These are phyloP conservation scores for Copidosoma aretas DNA, from an alignment of 2,888 invertebrate species.

Conservation along the genomic window DNA sequence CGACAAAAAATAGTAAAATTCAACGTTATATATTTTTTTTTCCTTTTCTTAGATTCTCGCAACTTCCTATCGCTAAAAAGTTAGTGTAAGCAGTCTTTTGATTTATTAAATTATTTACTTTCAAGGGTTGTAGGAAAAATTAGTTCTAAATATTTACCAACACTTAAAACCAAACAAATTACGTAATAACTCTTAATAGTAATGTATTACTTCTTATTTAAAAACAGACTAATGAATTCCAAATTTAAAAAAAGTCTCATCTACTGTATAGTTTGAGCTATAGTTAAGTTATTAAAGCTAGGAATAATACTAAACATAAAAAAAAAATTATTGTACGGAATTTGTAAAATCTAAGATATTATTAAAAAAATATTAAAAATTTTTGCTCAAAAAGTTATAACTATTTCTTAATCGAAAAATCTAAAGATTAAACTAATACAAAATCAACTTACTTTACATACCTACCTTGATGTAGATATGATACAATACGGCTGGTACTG, in stretches of 20 bases:
- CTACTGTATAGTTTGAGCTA: not conserved
- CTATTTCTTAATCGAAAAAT: not conserved
- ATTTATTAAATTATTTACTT: too few relatives aligned
- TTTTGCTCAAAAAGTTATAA: not conserved
- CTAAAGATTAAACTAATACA: not conserved
- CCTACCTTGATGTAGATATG: conserved; percentile 27
- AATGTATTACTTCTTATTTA: not conserved
- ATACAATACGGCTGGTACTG: not conserved
- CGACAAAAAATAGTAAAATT: too few relatives aligned
- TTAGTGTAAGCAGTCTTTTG: too few relatives aligned
- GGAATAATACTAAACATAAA: not conserved
- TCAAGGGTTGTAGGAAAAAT: too few relatives aligned
- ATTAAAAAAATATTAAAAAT: not conserved
- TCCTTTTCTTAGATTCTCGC: not conserved
- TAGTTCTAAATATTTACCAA: too few relatives aligned
- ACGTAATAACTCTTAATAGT: not conserved
- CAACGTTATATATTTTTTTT: too few relatives aligned
- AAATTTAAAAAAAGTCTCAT: not conserved
- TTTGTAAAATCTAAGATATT: not conserved
- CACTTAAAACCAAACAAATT: not conserved
- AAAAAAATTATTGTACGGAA: not conserved
- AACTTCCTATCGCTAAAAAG: too few relatives aligned
- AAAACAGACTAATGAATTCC: not conserved
- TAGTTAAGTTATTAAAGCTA: not conserved
- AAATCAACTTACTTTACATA: conserved; percentile 10